These are phyloP conservation scores for Scaptomyza pallida DNA, from an alignment of 1,140 invertebrate species.

Conservation along the genomic window DNA sequence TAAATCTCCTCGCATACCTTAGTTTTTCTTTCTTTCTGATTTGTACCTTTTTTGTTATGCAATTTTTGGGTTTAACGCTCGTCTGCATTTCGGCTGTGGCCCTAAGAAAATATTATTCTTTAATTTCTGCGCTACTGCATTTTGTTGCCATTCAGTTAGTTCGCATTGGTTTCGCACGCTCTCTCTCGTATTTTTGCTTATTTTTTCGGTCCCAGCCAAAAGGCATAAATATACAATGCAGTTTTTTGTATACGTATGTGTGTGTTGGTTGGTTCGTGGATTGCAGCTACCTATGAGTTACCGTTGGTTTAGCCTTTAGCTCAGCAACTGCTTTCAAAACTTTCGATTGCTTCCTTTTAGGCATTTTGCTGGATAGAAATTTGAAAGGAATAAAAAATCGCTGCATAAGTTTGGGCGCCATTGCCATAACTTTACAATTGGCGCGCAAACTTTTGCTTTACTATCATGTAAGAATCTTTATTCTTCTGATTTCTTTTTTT, in stretches of 20 bases:
- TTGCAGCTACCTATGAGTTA: slow-evolving; percentile 31
- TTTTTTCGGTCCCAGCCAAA: slow-evolving; percentile 54
- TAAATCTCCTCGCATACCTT: slow-evolving; percentile 8
- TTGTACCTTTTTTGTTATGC: slow-evolving; percentile 22
- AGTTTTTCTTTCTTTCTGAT: neutral
- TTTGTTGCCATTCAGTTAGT: slow-evolving; percentile 30
- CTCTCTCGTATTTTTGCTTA: slow-evolving; percentile 6
- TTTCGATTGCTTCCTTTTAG: slow-evolving; percentile 63
- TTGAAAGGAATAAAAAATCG: slow-evolving; percentile 30
- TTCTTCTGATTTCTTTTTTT: neutral
- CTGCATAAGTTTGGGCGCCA: slow-evolving; percentile 66
- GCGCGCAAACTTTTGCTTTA: slow-evolving; percentile 67
- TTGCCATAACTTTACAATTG: slow-evolving; percentile 68
- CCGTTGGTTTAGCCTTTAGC: slow-evolving; percentile 13
- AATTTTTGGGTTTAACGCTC: slow-evolving; percentile 59
- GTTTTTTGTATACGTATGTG: slow-evolving; percentile 49
- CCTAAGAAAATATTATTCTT: slow-evolving; percentile 78
- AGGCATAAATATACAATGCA: slow-evolving; percentile 78
- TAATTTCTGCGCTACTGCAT: slow-evolving; percentile 77
- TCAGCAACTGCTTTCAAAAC: slow-evolving; percentile 58
- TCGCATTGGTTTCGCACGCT: neutral
- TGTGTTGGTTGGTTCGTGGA: slow-evolving; percentile 2
- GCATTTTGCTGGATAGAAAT: slow-evolving; percentile 25
- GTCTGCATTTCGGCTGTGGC: slow-evolving; percentile 64
- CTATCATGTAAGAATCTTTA: slow-evolving; percentile 67